phyloP scores from a whole-genome alignment of 2,888 invertebrate species.

The Scaptomyza parva region DNA sequence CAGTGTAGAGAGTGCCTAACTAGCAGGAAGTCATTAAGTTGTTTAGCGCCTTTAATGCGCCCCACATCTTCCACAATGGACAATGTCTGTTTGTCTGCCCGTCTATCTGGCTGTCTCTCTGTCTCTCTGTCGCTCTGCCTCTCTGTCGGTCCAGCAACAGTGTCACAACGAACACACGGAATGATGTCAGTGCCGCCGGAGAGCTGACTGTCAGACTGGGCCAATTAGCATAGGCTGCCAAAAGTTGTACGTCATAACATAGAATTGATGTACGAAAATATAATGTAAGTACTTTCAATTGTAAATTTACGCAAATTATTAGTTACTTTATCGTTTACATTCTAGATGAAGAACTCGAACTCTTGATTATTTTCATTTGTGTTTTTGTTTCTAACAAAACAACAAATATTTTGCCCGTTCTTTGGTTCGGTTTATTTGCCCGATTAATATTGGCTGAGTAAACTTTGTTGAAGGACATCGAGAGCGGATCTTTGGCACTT shows the following conservation, averaged over 20 bases:
- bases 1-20: slow-evolving; percentile 59
- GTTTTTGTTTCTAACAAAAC: not conserved
- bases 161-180: slow-evolving; percentile 9
- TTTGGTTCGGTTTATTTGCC: slow-evolving; percentile 13
- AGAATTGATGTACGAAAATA: not conserved
- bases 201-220: slow-evolving; percentile 33
- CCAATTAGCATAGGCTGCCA: slow-evolving; percentile 46
- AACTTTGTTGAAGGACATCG: slow-evolving; percentile 17
- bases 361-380: not conserved
- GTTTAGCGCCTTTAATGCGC: slow-evolving; percentile 70
- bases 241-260: slow-evolving; percentile 5
- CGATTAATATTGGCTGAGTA: slow-evolving; percentile 5
- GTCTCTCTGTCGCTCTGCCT: too few relatives aligned
- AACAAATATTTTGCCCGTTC: not conserved
- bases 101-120: too few relatives aligned
- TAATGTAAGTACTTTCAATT: not conserved
- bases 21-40: slow-evolving; percentile 77
- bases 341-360: not conserved
- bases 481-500: slow-evolving; percentile 12
- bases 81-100: slow-evolving; percentile 4
- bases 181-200: slow-evolving; percentile 38
- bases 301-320: not conserved
- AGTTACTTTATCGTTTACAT: not conserved
- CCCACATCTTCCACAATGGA: slow-evolving; percentile 38
- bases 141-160: slow-evolving; percentile 8